These are phyloP conservation scores for Hassar affinis DNA, from an alignment of 2,113 vertebrate species.

Conservation along the genomic window DNA sequence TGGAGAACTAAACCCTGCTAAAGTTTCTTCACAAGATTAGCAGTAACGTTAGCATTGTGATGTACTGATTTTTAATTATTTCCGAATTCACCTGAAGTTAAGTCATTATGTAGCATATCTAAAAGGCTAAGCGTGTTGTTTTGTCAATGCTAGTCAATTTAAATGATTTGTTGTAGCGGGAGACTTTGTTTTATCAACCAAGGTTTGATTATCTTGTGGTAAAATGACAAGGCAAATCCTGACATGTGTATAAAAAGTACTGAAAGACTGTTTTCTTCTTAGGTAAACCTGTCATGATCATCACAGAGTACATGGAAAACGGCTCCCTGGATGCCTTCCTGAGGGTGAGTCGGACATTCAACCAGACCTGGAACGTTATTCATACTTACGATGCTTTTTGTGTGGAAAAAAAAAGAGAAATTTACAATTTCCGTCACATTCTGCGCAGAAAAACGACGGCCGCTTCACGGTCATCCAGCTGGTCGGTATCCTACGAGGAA, in stretches of 20 bases:
- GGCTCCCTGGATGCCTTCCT: constrained; percentile 96
- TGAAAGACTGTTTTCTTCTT: constrained; percentile 67
- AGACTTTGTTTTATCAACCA: neutral
- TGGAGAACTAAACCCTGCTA: neutral
- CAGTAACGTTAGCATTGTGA: neutral
- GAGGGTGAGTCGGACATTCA: constrained; percentile 74
- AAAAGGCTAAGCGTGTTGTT: neutral
- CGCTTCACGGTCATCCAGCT: constrained; percentile 96
- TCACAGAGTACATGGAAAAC: constrained; percentile 99
- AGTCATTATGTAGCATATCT: neutral
- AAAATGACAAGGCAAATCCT: neutral
- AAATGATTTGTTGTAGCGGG: neutral
- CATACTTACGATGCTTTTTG: neutral
- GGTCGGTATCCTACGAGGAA: constrained; percentile 96
- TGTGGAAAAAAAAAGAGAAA: neutral
- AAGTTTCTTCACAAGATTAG: neutral
- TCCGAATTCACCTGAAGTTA: neutral
- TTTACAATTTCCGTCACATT: neutral
- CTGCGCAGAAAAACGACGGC: constrained; percentile 89
- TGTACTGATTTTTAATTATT: neutral
- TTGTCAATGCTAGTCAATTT: neutral
- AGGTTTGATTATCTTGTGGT: neutral
- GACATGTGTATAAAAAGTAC: neutral
- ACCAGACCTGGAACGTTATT: neutral
- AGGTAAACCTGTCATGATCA: constrained; percentile 98